Evolutionary conservation across 2,888 invertebrate species (phyloP), one percentile per base, ranked within the genome.

Genomic region (Matsumyia berberina): DNA sequence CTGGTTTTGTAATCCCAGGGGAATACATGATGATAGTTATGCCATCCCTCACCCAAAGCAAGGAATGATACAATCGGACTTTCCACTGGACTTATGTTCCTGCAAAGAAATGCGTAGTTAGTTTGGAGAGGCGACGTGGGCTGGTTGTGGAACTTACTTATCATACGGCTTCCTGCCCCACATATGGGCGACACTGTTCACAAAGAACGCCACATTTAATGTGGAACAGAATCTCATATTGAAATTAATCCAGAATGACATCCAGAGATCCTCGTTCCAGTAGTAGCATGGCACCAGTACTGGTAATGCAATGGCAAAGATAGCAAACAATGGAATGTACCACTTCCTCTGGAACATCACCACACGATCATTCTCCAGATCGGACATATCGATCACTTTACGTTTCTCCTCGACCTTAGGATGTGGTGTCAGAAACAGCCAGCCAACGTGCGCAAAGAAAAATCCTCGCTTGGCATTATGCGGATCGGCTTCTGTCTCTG

Each of bases 81-180:
- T 89, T 96, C 96, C 5, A 94, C 95, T 0, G 96, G 94, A 49
- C 94, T 95, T 37, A 96, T 95, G 81, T 94, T 93, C 88, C 96
- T 96, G 88, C 5, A 72, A 64, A 77, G 46, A 49, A 2, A 11
- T 51, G 8, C 33, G 35, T 73, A 60, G 64, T 33, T 15, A 3
- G 55, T 31, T 0, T n/a, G n/a, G n/a, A 11, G 0, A 5, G 2
- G 0, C 31, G n/a, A n/a, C 4, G 3, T 9, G 37, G n/a, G 0
- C 3, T 2, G n/a, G 9, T 1, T 11, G 2, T 9, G 7, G 1
- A n/a, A 91, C 93, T 91, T 89, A 96, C 95, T 94, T 95, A 92
- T 98, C 98, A 89, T 98, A 98, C 0, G 98, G 98, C 89, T 95
- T 95, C 88, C 95, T 95, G n/a, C 98, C 98, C 94, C 96, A 98